These are phyloP conservation scores for Petrocephalus zakoni DNA, from an alignment of 2,113 vertebrate species.

Conservation along the genomic window DNA sequence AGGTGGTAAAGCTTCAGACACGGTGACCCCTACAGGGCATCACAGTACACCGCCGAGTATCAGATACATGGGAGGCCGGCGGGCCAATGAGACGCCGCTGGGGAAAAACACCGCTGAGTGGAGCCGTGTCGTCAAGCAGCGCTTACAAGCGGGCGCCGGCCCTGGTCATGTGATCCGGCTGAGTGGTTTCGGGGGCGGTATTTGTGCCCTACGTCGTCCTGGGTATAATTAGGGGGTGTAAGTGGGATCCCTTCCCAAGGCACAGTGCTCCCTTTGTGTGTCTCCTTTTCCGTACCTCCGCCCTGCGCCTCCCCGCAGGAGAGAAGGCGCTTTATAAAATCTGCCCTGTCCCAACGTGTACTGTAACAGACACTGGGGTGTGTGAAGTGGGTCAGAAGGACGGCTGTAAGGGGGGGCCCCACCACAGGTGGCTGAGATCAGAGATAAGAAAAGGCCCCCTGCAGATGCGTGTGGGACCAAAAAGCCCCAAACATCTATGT, in stretches of 20 bases:
- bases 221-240: neutral
- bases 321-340: neutral
- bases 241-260: neutral
- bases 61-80: neutral
- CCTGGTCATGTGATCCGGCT: neutral
- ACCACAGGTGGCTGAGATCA: neutral
- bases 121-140: neutral
- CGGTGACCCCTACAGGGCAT: neutral
- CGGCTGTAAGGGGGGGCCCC: neutral
- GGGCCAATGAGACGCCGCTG: neutral
- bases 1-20: neutral
- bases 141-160: neutral
- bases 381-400: neutral
- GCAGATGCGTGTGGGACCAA: neutral
- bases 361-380: neutral
- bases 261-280: neutral
- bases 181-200: neutral
- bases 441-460: neutral
- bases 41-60: neutral
- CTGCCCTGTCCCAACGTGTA: neutral
- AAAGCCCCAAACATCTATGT: conserved; percentile 3
- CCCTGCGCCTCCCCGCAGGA: too few relatives aligned
- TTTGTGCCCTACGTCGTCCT: neutral
- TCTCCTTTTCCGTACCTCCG: neutral
- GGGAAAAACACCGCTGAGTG: neutral